phyloP scores from a whole-genome alignment of 2,888 invertebrate species.

The Ichneumoninae sp. region DNA sequence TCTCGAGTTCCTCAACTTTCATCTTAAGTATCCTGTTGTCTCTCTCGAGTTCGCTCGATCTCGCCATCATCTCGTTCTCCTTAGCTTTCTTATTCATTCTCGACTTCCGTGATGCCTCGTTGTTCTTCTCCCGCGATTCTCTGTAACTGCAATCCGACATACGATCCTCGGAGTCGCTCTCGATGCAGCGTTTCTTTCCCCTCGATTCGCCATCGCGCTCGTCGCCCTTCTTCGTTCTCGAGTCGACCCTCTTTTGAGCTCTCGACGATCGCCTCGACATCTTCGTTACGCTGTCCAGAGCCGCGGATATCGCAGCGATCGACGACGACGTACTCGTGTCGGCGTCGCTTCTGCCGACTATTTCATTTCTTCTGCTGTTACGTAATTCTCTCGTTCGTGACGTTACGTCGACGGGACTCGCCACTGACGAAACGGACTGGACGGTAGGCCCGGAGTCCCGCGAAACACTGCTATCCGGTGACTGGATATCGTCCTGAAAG shows the following conservation, averaged over 20 bases:
- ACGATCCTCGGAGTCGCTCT: constrained; percentile 71
- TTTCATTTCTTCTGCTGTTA: constrained; percentile 27
- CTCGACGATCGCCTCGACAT: constrained; percentile 60
- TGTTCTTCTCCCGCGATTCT: constrained; percentile 91
- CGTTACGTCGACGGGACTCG: constrained; percentile 30
- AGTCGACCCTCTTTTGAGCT: constrained; percentile 25
- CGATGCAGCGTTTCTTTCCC: constrained; percentile 69
- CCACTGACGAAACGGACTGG: constrained; percentile 51
- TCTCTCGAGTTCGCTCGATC: constrained; percentile 86
- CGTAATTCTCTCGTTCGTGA: constrained; percentile 36
- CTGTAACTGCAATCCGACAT: constrained; percentile 86
- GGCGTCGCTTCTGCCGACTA: constrained; percentile 13
- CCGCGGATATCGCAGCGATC: constrained; percentile 63
- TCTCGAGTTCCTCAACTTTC: constrained; percentile 89
- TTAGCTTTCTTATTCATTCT: constrained; percentile 89
- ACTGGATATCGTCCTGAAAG: constrained; percentile 77
- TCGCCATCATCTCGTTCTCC: constrained; percentile 86
- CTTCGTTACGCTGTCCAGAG: constrained; percentile 52
- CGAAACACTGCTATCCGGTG: constrained; percentile 74
- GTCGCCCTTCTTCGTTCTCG: constrained; percentile 38
- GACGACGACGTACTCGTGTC: constrained; percentile 54
- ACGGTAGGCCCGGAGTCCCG: constrained; percentile 70
- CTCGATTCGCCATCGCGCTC: constrained; percentile 14
- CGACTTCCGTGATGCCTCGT: constrained; percentile 91
- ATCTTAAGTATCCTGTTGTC: constrained; percentile 88